Evolutionary conservation across 2,888 invertebrate species (phyloP), one percentile per base, ranked within the genome.

Genomic region (Podotricha telesiphe): DNA sequence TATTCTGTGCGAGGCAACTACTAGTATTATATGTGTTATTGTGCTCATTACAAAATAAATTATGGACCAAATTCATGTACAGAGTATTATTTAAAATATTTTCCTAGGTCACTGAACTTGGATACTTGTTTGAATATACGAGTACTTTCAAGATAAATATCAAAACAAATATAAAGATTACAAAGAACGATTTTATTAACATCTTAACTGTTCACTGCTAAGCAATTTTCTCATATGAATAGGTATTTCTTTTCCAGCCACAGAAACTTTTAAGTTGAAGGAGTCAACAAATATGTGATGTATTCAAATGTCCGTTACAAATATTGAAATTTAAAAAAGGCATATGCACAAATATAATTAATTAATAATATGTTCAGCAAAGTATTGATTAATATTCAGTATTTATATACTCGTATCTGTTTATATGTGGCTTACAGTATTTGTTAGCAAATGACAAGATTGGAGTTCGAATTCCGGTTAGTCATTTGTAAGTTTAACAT

Each of bases 111-210:
- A 28, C 28, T 28, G 28, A 59, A 59, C 59, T 59, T 59, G 40
- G 42, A 6, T 40, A 22, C 42, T 45, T 59, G 59, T 59, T 59
- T 59, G 45, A 15, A 3, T 13, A 7, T 34, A n/a, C n/a, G n/a
- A n/a, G n/a, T n/a, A 55, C n/a, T 55, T 55, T 55, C 22, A 28
- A 22, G 22, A n/a, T 40, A 20, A 22, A 15, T 42, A 58, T 58
- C 58, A 58, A n/a, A 58, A 42, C 5, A 22, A 40, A 22, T 40
- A 58, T 11, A 45, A 28, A 45, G 45, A 45, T 45, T 59, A 59
- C n/a, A 45, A 22, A 28, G 17, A 59, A 45, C 6, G 22, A 28
- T 59, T 59, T 59, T 59, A 22, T 45, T 6, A 42, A 59, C 45
- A 28, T 59, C 10, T 59, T n/a, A 59, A 45, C 22, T n/a, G 10